Conservation (phyloP, 2,888 invertebrate species). For the Oligia fasciuncula region DNA sequence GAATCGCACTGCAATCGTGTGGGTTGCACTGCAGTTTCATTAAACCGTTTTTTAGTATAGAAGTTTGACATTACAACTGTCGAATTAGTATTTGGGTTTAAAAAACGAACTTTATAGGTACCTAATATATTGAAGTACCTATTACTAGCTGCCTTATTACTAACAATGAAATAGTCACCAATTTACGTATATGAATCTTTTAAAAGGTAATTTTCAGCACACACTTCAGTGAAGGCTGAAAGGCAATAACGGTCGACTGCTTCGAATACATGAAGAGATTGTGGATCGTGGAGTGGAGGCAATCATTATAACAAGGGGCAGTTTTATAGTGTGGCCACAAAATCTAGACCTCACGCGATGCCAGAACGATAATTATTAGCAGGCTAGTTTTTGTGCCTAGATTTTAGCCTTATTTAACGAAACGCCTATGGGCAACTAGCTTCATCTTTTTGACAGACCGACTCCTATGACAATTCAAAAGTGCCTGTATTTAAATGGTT, state of each 20-base stretch:
- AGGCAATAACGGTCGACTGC: conserved; percentile 20
- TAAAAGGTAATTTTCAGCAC: conserved; percentile 17
- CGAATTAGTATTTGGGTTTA: too few relatives aligned
- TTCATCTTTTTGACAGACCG: not conserved
- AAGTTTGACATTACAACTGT: too few relatives aligned
- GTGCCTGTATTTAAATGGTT: not conserved
- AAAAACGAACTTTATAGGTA: too few relatives aligned
- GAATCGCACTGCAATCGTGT: not conserved
- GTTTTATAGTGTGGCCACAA: conserved; percentile 14
- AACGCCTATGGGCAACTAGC: not conserved
- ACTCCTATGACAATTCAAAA: not conserved
- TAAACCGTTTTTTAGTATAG: too few relatives aligned
- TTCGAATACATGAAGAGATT: conserved; percentile 46
- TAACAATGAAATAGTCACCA: not conserved
- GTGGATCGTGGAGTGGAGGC: conserved; percentile 24
- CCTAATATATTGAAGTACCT: not conserved
- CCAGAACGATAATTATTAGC: not conserved
- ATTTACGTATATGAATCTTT: not conserved
- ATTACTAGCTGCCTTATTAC: not conserved
- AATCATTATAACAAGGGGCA: conserved; percentile 13
- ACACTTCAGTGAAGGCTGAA: conserved; percentile 31
- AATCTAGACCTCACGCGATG: conserved; percentile 51
- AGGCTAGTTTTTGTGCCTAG: not conserved
- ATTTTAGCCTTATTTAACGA: not conserved
- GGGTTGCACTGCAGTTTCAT: not conserved